phyloP scores from a whole-genome alignment of 2,797 vertebrate species.

The Coluber constrictor region DNA sequence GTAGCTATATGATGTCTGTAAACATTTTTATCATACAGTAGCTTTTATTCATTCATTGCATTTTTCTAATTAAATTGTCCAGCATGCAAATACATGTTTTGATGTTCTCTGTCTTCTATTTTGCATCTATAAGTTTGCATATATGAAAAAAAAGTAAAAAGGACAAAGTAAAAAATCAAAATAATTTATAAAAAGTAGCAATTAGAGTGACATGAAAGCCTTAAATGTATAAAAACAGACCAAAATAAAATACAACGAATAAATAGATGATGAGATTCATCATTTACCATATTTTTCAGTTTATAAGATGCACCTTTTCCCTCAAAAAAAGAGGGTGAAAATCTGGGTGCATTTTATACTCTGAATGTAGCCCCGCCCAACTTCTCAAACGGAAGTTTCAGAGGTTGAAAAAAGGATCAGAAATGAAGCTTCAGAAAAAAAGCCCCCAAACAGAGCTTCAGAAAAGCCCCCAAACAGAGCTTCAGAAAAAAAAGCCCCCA shows the following conservation, averaged over 20 bases:
- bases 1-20: slow-evolving; percentile 79
- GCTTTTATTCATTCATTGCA: slow-evolving; percentile 75
- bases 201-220: background rate
- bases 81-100: slow-evolving; percentile 78
- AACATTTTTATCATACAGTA: slow-evolving; percentile 65
- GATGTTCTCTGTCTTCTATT: slow-evolving; percentile 81
- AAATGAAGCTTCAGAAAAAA: no score
- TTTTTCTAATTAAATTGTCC: slow-evolving; percentile 79
- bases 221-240: background rate
- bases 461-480: no score
- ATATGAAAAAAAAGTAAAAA: slow-evolving; percentile 68
- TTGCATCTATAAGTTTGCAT: slow-evolving; percentile 82
- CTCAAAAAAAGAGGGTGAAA: no score
- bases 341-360: no score
- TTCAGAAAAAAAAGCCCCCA: no score
- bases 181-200: background rate
- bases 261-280: background rate
- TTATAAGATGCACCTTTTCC: no score
- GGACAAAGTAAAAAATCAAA: background rate
- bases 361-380: no score
- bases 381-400: no score
- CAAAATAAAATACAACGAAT: background rate
- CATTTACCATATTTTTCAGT: background rate
- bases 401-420: no score
- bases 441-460: no score